phyloP scores from a whole-genome alignment of 2,797 vertebrate species.

The Sylvilagus floridanus region DNA sequence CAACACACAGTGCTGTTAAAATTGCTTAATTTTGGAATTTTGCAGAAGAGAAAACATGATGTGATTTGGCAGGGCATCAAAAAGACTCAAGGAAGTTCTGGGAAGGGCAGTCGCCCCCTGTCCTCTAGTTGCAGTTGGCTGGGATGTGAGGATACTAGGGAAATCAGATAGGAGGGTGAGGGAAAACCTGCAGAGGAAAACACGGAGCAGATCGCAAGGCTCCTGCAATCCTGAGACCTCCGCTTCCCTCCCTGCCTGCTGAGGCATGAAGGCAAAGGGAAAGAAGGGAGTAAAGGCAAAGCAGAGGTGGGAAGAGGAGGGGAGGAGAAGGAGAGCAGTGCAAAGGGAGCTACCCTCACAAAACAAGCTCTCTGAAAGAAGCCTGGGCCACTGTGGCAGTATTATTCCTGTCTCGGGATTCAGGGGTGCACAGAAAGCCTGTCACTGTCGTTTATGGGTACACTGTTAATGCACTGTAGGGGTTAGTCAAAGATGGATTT shows the following conservation, averaged over 20 bases:
- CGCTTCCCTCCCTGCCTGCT: too few relatives aligned
- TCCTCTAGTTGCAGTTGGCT: not conserved
- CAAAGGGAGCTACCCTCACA: not conserved
- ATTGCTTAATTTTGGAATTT: not conserved
- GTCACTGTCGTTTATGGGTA: not conserved
- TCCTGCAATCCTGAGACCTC: not conserved
- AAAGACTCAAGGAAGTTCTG: constrained; percentile 31
- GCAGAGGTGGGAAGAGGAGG: not conserved
- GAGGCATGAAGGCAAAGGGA: not conserved
- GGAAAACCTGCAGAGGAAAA: not conserved
- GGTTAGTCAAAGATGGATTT: constrained; percentile 31
- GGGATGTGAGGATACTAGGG: not conserved
- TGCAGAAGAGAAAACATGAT: not conserved
- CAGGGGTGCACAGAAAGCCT: not conserved
- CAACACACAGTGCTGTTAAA: not conserved
- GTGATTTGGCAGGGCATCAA: constrained; percentile 12
- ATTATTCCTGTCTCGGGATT: not conserved
- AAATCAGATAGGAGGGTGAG: not conserved
- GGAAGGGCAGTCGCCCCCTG: not conserved
- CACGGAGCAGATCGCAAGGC: not conserved
- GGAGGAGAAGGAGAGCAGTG: not conserved
- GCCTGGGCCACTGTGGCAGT: not conserved
- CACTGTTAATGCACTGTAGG: not conserved
- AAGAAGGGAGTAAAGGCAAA: not conserved
- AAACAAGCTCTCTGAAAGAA: not conserved